These are phyloP conservation scores for Gadus macrocephalus DNA, from an alignment of 2,113 vertebrate genomes.

Conservation along the genomic window DNA sequence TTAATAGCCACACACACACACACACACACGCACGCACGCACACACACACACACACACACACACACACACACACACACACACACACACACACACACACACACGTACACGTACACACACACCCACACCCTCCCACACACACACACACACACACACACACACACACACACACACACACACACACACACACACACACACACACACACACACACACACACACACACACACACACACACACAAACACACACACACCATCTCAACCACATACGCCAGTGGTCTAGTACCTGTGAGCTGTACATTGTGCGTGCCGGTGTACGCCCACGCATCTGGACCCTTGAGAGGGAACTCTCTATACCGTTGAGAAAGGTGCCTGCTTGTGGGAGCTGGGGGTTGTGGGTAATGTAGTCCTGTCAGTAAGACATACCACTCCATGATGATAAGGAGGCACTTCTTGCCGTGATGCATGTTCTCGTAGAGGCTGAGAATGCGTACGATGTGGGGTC, in stretches of 20 bases:
- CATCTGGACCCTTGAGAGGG: no score
- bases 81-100: constrained; percentile 14
- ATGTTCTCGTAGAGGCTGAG: constrained; percentile 91
- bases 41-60: constrained; percentile 4
- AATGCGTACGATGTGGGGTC: constrained; percentile 84
- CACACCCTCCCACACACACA: neutral
- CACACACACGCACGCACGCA: constrained; percentile 10
- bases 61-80: constrained; percentile 26
- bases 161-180: constrained; percentile 1
- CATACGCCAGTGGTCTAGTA: no score
- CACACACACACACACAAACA: no score
- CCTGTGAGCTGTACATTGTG: no score
- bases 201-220: constrained; percentile 21
- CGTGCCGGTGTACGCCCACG: no score
- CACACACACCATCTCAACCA: no score
- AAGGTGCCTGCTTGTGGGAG: no score
- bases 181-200: constrained; percentile 34
- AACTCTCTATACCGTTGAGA: no score
- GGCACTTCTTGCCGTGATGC: constrained; percentile 90
- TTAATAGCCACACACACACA: neutral
- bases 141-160: constrained; percentile 11
- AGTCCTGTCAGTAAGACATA: constrained; percentile 43
- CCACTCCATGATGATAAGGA: constrained; percentile 99
- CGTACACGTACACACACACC: neutral
- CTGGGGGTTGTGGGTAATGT: neutral